These are phyloP conservation scores for Psylliodes chrysocephalus DNA, from an alignment of 2,888 invertebrate genomes.

Conservation along the genomic window DNA sequence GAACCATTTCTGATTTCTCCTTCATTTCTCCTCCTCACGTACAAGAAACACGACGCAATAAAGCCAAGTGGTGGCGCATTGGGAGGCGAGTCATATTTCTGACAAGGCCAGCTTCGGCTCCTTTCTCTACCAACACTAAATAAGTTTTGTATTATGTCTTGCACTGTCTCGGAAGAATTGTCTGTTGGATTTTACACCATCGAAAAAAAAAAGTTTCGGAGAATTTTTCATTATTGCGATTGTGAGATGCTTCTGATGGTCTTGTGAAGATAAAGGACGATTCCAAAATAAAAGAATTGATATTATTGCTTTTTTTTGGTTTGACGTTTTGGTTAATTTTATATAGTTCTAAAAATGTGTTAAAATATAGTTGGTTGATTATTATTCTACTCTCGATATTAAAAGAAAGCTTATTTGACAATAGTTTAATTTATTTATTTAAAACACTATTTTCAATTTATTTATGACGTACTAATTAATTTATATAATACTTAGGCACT, in stretches of 20 bases:
- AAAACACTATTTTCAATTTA: too few species aligned
- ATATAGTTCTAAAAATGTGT: too few species aligned
- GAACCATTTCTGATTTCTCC: neutral
- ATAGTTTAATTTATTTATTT: too few species aligned
- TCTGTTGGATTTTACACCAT: constrained; percentile 13
- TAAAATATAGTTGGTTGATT: too few species aligned
- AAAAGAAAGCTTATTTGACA: too few species aligned
- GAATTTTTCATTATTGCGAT: constrained; percentile 30
- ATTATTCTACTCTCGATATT: too few species aligned
- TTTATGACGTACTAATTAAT: too few species aligned
- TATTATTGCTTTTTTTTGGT: too few species aligned
- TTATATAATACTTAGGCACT: too few species aligned
- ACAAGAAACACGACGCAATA: constrained; percentile 59
- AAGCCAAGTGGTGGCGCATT: constrained; percentile 54
- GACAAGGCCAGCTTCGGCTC: constrained; percentile 40
- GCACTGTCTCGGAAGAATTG: constrained; percentile 32
- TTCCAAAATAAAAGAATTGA: too few species aligned
- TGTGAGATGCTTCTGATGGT: neutral
- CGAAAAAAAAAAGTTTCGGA: constrained; percentile 6
- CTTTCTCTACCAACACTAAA: constrained; percentile 34
- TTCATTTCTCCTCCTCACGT: constrained; percentile 55
- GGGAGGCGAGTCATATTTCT: constrained; percentile 36
- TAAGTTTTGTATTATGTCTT: constrained; percentile 31
- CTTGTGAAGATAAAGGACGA: too few species aligned
- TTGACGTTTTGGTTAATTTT: too few species aligned